Evolutionary conservation across 2,113 vertebrate species (phyloP), one percentile per base, ranked within the genome.

Genomic region (Verasper variegatus): DNA sequence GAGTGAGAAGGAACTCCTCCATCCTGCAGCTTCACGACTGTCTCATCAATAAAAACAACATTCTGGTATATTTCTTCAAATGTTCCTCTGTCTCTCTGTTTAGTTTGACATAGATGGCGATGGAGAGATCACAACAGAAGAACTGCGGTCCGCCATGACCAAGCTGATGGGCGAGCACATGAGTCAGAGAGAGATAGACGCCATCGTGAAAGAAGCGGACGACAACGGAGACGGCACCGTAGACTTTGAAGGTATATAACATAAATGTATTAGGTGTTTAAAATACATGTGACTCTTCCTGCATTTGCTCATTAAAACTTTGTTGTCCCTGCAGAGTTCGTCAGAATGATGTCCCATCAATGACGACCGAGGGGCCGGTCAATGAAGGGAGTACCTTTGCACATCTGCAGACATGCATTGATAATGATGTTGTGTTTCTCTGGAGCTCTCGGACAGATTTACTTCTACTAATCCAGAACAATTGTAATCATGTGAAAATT

Each of bases 61-160:
- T 6, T 21, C 5, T 74, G 42, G 61, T 4, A 1, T 51, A 27
- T 27, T 58, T 27, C 35, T 12, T 47, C 27, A 27, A 17, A 3
- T 47, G 0, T 21, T 49, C 5, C 47, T 6, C 20, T 21, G 1
- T 24, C 31, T 47, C 9, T 21, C 8, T 12, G 64, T n/a, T 18
- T 68, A 97, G 96, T 97, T 97, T 18, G 96, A 97, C 62, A 58
- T 93, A 79, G 96, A 97, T 0, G 96, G 95, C 3, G 96, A 97
- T 0, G 95, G 96, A 2, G 92, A 92, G 80, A 96, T 97, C 91
- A 96, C 96, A 0, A 91, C 95, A 18, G 92, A 88, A 0, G 96
- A 97, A 71, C 82, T 97, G 71, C 91, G 94, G 7, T 86, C 76
- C 5, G 95, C 96, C 70, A 96, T 97, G 95, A 93, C 76, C 4